Evolutionary conservation across 2,113 vertebrate species (phyloP), one percentile per base, ranked within the genome.

Genomic region (Catagonus wagneri): DNA sequence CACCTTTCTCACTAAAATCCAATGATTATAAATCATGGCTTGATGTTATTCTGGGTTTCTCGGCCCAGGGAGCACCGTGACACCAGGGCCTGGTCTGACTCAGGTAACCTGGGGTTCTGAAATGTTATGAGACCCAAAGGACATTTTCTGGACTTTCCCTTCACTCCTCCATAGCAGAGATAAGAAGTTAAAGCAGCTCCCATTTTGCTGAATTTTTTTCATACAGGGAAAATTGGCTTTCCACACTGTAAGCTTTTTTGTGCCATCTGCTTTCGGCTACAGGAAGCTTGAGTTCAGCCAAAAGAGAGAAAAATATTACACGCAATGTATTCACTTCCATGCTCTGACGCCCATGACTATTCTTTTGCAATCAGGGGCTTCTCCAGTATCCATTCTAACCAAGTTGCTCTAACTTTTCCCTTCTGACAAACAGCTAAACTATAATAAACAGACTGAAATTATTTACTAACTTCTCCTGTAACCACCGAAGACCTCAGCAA

Each of bases 251-350:
- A 93, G 54, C 75, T 91, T 69, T 86, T 95, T 50, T 50, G 69
- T 94, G 86, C 92, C 93, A 95, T 93, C 87, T 97, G 96, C 66
- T 95, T 93, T 92, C 79, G 87, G 89, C 89, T 96, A 83, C 61
- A 92, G 87, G 87, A 95, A 97, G 87, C 90, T 80, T 69, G 86
- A 94, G 89, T 97, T 97, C 93, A 97, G 94, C 63, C 92, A 92
- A 95, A 95, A 95, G 63, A 95, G 39, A 78, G 81, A 92, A 83
- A 97, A 96, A 96, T 85, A 94, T 93, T 94, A 96, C 36, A 93
- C 60, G 32, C 32, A 54, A 54, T 92, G 9, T 85, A 78, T 96
- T 93, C 32, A 34, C 36, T 90, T 79, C 60, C 63, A 90, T 71
- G 56, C 61, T 91, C 75, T 81, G 80, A 83, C 79, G 65, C 74